Evolutionary conservation across 2,888 invertebrate genomes (phyloP), one percentile per base, ranked within the genome.

Genomic region (Maniola hyperantus): DNA sequence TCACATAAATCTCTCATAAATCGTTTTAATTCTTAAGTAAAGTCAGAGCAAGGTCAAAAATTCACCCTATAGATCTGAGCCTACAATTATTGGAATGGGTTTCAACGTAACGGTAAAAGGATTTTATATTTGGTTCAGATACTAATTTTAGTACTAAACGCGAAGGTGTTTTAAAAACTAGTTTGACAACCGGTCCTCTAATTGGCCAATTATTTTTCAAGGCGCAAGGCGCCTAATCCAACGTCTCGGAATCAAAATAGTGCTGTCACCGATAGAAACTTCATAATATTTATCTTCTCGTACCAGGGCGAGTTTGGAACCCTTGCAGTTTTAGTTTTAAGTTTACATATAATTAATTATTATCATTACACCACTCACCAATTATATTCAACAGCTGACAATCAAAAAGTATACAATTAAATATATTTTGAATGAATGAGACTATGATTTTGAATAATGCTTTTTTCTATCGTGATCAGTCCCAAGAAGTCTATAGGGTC

Each of bases 11-110:
- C 26, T 26, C 2, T 26, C 26, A n/a, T n/a, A n/a, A n/a, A n/a
- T n/a, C n/a, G n/a, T n/a, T 26, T 26, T 2, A 42, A 42, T 4
- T 11, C 11, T 42, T 42, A 42, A 11, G 11, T n/a, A n/a, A n/a
- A n/a, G n/a, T 11, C 11, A 42, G 4, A 42, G 11, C 42, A 11
- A 26, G 4, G 26, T 4, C 26, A 26, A 26, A 26, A 26, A 2
- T 26, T 2, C 26, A 4, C 26, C 26, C 26, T 42, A 42, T 10
- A 42, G 11, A 10, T 11, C 42, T 11, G 11, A 42, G 11, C 5
- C 10, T 11, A 42, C 2, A 42, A 42, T 42, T 11, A 11, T 72
- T 71, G 75, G 74, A 71, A 26, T 26, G 73, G 72, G 72, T 70
- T 66, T 71, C 72, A 62, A 71, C 68, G 68, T 71, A 74, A 54